phyloP scores from a whole-genome alignment of 2,888 invertebrate species.

The Dioctria linearis region DNA sequence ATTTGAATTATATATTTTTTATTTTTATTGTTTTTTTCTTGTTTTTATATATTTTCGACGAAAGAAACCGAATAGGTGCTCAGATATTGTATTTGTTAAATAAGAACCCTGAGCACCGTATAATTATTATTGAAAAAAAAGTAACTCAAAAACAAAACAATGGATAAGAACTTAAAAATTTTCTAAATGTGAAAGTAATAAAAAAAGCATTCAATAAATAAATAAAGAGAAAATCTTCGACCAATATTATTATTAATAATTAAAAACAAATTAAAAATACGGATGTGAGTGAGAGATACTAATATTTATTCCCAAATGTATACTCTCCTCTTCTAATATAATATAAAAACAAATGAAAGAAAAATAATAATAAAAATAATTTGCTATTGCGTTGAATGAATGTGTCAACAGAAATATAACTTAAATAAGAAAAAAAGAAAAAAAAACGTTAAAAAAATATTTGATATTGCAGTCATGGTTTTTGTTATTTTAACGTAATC shows the following conservation, averaged over 20 bases:
- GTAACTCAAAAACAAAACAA: no score
- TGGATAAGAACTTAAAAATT: background rate
- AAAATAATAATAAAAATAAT: constrained; percentile 36
- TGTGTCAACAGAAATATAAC: constrained; percentile 25
- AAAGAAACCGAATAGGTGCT: constrained; percentile 32
- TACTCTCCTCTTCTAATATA: background rate
- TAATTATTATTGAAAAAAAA: constrained; percentile 31
- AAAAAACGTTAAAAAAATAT: constrained; percentile 1
- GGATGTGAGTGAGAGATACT: constrained; percentile 18
- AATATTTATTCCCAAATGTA: constrained; percentile 52
- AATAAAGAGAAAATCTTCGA: constrained; percentile 29
- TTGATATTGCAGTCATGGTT: constrained; percentile 29
- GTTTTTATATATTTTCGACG: constrained; percentile 14
- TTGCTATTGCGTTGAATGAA: constrained; percentile 48
- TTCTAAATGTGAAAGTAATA: background rate
- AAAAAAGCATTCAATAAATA: background rate
- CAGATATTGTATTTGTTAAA: constrained; percentile 48
- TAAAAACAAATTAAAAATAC: background rate
- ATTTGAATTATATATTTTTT: background rate
- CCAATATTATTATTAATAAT: constrained; percentile 36
- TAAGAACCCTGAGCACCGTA: constrained; percentile 36
- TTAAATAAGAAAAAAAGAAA: constrained; percentile 10
- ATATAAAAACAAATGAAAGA: constrained; percentile 6
- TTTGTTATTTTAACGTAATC: constrained; percentile 10
- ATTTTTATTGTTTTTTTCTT: background rate